Conservation (phyloP, 2,888 invertebrate species). For the Pyrgus malvae region DNA sequence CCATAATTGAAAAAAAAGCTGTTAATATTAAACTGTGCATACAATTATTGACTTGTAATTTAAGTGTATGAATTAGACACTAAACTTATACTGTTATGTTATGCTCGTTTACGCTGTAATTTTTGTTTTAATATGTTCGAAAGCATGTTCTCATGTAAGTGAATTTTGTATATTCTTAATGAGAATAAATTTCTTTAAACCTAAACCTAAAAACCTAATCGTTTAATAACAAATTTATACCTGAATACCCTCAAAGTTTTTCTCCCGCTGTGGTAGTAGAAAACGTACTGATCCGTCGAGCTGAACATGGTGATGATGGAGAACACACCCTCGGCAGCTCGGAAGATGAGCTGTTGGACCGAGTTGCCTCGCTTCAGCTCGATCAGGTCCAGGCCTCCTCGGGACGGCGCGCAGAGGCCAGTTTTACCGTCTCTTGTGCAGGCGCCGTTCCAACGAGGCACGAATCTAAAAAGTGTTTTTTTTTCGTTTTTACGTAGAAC, state of each 20-base stretch:
- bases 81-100: too few relatives aligned
- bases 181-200: too few relatives aligned
- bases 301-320: slow-evolving; percentile 97
- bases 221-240: slow-evolving; percentile 51
- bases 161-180: too few relatives aligned
- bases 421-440: slow-evolving; percentile 93
- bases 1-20: too few relatives aligned
- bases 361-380: slow-evolving; percentile 95
- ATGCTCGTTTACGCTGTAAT: too few relatives aligned
- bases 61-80: too few relatives aligned
- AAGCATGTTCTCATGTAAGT: too few relatives aligned
- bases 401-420: slow-evolving; percentile 95
- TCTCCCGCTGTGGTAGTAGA: slow-evolving; percentile 97
- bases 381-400: slow-evolving; percentile 96
- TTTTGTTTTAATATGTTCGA: too few relatives aligned
- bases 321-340: slow-evolving; percentile 98
- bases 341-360: slow-evolving; percentile 94
- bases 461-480: slow-evolving; percentile 69
- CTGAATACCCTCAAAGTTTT: slow-evolving; percentile 96
- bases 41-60: too few relatives aligned
- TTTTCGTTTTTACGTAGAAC: too few relatives aligned
- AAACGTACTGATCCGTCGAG: slow-evolving; percentile 95
- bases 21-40: too few relatives aligned
- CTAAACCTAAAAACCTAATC: not conserved
- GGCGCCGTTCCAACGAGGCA: slow-evolving; percentile 96